Evolutionary conservation across 2,113 vertebrate species (phyloP).

Genomic region (Scomber japonicus): DNA sequence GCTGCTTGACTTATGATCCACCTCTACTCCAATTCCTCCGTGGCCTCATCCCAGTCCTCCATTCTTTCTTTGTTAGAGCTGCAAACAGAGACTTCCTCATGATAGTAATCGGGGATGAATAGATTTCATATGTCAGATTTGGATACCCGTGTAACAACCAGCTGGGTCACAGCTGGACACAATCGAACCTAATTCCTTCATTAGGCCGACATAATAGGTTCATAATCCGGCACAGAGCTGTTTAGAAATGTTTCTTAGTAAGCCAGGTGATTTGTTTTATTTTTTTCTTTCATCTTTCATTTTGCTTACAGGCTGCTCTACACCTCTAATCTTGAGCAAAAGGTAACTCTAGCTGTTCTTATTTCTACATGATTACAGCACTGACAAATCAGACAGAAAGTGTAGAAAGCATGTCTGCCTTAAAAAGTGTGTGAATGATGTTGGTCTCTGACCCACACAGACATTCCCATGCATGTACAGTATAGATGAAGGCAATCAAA

Average conservation of each 20-base stretch:
- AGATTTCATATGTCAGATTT: slow-evolving; percentile 57
- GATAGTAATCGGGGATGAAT: slow-evolving; percentile 55
- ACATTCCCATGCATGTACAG: not conserved
- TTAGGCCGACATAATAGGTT: slow-evolving; percentile 23
- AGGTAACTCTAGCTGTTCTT: not conserved
- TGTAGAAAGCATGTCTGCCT: not conserved
- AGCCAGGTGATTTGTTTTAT: not conserved
- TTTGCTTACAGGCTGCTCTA: not conserved
- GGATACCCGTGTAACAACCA: slow-evolving; percentile 17
- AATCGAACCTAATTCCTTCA: slow-evolving; percentile 38
- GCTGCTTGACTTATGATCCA: slow-evolving; percentile 18
- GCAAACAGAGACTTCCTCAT: slow-evolving; percentile 67
- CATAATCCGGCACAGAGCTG: slow-evolving; percentile 16
- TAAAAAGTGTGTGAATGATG: not conserved
- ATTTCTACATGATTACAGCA: not conserved
- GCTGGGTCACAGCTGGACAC: slow-evolving; percentile 50
- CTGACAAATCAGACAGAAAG: not conserved
- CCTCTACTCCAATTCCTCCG: slow-evolving; percentile 1
- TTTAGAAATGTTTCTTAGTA: slow-evolving; percentile 35
- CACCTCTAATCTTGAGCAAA: not conserved
- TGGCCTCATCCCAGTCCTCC: slow-evolving; percentile 27
- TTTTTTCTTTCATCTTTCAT: not conserved
- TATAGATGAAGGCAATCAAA: not conserved
- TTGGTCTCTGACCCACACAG: not conserved
- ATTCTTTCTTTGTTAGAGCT: slow-evolving; percentile 55